Evolutionary conservation across 2,113 vertebrate species (phyloP).

Genomic region (Fulmarus glacialis): DNA sequence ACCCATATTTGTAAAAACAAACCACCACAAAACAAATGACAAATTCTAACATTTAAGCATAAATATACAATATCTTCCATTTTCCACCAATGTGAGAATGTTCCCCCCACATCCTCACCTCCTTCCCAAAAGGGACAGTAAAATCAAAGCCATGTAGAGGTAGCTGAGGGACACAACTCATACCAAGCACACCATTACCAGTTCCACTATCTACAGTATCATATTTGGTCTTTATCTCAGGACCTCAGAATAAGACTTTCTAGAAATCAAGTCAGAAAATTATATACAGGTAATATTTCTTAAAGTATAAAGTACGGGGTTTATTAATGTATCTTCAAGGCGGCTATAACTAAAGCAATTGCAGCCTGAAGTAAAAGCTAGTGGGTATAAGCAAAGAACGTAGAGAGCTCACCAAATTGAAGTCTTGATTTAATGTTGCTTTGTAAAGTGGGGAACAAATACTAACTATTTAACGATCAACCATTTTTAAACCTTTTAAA

Average conservation of each 20-base stretch:
- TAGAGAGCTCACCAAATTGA: background rate
- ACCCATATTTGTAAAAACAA: background rate
- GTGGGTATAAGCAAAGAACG: background rate
- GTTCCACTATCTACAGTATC: background rate
- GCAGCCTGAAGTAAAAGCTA: background rate
- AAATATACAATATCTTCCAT: background rate
- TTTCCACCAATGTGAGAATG: background rate
- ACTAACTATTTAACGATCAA: background rate
- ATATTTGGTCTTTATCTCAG: background rate
- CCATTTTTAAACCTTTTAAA: background rate
- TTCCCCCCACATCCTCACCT: background rate
- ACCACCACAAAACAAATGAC: background rate
- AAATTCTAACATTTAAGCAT: background rate
- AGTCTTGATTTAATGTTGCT: background rate
- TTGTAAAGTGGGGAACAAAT: background rate
- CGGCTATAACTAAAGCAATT: background rate
- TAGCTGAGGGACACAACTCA: background rate
- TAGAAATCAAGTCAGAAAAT: background rate
- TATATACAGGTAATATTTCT: background rate
- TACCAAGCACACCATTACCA: background rate
- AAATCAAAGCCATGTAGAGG: background rate
- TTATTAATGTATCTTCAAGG: background rate
- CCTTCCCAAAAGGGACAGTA: background rate
- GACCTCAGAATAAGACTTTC: background rate
- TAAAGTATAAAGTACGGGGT: background rate